These are phyloP conservation scores for Apeltes quadracus DNA, from an alignment of 2,113 vertebrate species.

Conservation along the genomic window DNA sequence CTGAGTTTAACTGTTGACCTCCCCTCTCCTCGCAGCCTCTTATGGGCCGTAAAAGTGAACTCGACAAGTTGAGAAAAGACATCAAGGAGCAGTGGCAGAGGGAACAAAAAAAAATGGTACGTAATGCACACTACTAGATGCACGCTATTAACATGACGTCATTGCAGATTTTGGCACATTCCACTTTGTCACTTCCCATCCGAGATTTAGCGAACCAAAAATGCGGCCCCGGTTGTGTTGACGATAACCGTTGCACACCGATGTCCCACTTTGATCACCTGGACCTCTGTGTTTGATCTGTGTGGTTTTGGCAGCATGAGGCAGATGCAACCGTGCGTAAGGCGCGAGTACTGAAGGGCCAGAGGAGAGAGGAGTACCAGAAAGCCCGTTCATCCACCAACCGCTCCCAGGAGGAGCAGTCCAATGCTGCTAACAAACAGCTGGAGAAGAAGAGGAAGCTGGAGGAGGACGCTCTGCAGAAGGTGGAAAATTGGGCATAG, in stretches of 20 bases:
- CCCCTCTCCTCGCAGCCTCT: constrained; percentile 83
- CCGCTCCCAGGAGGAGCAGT: constrained; percentile 90
- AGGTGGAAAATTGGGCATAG: constrained; percentile 73
- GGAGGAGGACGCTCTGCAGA: constrained; percentile 93
- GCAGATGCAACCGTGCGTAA: constrained; percentile 87
- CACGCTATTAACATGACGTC: not conserved
- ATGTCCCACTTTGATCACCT: constrained; percentile 13
- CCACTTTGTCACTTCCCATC: not conserved
- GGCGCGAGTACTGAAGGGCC: constrained; percentile 84
- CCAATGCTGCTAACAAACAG: constrained; percentile 82
- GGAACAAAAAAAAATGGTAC: constrained; percentile 94
- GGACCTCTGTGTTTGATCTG: not conserved
- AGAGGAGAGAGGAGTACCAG: constrained; percentile 92
- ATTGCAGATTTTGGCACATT: not conserved
- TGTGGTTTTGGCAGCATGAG: constrained; percentile 84
- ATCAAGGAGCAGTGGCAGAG: constrained; percentile 97
- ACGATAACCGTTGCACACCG: not conserved
- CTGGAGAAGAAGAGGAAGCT: constrained; percentile 90
- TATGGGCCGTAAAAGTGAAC: constrained; percentile 90
- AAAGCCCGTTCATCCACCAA: constrained; percentile 87
- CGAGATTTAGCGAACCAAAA: not conserved
- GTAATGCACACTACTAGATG: not conserved
- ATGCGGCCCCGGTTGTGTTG: not conserved
- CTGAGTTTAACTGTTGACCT: constrained; percentile 9
- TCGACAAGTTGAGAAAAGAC: constrained; percentile 95